Evolutionary conservation across 1,140 invertebrate species (phyloP).

Genomic region (Lucilia cuprina): DNA sequence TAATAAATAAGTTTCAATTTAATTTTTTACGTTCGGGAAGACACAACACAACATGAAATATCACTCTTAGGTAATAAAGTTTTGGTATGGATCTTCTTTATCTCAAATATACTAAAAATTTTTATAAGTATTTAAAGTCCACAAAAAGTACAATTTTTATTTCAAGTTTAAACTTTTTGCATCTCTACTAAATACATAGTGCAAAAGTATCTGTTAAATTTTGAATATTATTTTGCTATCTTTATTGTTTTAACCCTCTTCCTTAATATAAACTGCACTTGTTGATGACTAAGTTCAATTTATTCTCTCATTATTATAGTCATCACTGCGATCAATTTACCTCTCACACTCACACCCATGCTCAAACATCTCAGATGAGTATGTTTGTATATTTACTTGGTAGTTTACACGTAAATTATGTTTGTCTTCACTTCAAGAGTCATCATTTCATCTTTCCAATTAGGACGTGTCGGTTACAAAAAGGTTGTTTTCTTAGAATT

Average conservation of each 20-base stretch:
- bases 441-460: neutral
- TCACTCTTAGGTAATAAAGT: too few relatives aligned
- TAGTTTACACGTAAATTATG: neutral
- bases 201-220: neutral
- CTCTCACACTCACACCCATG: neutral
- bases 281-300: constrained; percentile 6
- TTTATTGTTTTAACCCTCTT: neutral
- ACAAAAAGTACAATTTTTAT: too few relatives aligned
- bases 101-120: too few relatives aligned
- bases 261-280: neutral
- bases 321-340: neutral
- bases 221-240: neutral
- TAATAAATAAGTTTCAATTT: too few relatives aligned
- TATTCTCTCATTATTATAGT: neutral
- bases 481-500: constrained; percentile 28
- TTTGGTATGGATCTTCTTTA: too few relatives aligned
- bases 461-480: constrained; percentile 20
- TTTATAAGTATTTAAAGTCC: too few relatives aligned
- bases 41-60: too few relatives aligned
- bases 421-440: neutral
- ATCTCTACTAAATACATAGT: neutral
- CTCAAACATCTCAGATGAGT: neutral
- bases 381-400: neutral
- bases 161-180: too few relatives aligned
- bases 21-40: too few relatives aligned